Conservation (phyloP, 2,888 invertebrate species). For the Pediacus dermestoides region DNA sequence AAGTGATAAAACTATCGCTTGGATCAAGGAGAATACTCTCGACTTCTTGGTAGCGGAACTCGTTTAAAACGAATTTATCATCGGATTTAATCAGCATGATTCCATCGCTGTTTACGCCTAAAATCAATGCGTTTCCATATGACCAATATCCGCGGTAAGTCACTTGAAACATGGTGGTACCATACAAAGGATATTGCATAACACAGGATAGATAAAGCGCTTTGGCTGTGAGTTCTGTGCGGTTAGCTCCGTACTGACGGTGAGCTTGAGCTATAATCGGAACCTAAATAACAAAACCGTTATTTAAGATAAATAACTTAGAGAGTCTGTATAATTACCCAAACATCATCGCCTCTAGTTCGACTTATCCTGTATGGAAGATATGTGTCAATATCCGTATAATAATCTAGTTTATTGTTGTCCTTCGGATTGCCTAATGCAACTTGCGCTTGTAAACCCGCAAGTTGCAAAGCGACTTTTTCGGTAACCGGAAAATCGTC, state of each 20-base stretch:
- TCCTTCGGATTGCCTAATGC: conserved; percentile 82
- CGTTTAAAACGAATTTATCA: conserved; percentile 87
- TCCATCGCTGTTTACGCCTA: conserved; percentile 89
- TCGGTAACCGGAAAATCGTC: conserved; percentile 95
- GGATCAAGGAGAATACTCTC: conserved; percentile 89
- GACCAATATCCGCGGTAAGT: conserved; percentile 93
- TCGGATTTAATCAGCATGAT: conserved; percentile 86
- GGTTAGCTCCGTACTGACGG: conserved; percentile 86
- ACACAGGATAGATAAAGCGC: conserved; percentile 91
- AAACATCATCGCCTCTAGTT: conserved; percentile 75
- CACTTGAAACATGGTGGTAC: conserved; percentile 61
- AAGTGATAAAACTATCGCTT: conserved; percentile 87
- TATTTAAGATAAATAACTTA: too few relatives aligned
- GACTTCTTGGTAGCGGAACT: conserved; percentile 86
- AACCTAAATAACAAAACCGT: conserved; percentile 49
- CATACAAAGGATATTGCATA: conserved; percentile 87
- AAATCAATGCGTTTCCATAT: conserved; percentile 69
- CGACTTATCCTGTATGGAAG: conserved; percentile 79
- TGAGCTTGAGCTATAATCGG: conserved; percentile 86
- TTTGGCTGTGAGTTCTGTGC: conserved; percentile 87
- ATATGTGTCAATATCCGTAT: conserved; percentile 87
- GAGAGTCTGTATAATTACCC: conserved; percentile 60
- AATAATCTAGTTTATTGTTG: conserved; percentile 77
- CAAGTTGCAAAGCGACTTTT: conserved; percentile 89
- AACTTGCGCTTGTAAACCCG: conserved; percentile 92